Conservation (phyloP, 2,797 vertebrate species). For the Podarcis lilfordi region DNA sequence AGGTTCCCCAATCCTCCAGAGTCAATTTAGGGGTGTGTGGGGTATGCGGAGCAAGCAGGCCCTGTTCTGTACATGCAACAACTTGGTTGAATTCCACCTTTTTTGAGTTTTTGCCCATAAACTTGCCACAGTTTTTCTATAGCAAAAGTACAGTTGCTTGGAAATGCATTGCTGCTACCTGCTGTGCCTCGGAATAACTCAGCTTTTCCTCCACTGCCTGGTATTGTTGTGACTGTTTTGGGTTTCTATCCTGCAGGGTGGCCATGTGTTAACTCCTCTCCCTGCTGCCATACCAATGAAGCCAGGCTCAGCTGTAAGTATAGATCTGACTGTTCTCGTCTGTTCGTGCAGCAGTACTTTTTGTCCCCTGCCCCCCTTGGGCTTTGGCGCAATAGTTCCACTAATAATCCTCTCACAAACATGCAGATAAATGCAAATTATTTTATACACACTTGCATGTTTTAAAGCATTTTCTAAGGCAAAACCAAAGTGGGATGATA, state of each 20-base stretch:
- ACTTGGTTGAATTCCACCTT: too few relatives aligned
- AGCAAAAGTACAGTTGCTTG: background rate
- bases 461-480: background rate
- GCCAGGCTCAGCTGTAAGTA: conserved; percentile 96
- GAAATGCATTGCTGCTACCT: background rate
- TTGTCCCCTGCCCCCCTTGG: background rate
- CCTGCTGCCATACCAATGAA: conserved; percentile 93
- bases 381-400: too few relatives aligned
- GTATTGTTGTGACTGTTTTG: background rate
- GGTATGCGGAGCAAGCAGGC: too few relatives aligned
- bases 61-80: too few relatives aligned
- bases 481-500: background rate
- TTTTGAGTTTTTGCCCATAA: background rate
- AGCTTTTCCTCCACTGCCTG: background rate
- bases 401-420: background rate
- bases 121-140: background rate
- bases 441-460: background rate
- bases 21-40: too few relatives aligned
- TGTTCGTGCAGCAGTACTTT: conserved; percentile 13
- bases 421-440: background rate
- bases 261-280: conserved; percentile 93
- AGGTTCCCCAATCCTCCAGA: too few relatives aligned
- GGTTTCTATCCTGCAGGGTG: conserved; percentile 82
- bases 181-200: background rate
- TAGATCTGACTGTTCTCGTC: background rate